Evolutionary conservation across 1,140 invertebrate genomes (phyloP).

Genomic region (Oscheius sp.): DNA sequence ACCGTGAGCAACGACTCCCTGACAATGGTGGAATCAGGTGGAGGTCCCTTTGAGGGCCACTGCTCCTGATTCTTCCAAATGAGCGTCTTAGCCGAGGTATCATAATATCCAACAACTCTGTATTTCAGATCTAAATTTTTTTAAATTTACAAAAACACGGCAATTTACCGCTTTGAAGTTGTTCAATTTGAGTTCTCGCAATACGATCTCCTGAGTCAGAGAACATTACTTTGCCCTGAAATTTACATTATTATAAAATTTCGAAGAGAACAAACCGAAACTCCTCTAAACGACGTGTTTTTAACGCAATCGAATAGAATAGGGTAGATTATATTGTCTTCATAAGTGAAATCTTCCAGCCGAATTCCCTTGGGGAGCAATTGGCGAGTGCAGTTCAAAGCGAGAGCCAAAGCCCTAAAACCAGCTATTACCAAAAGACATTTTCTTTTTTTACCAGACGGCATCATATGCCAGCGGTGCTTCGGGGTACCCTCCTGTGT

Average conservation of each 20-base stretch:
- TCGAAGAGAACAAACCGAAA: constrained; percentile 75
- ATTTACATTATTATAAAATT: neutral
- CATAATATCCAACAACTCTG: constrained; percentile 89
- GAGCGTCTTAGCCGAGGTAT: constrained; percentile 87
- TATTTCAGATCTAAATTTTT: constrained; percentile 79
- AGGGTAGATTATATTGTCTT: constrained; percentile 85
- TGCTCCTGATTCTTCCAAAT: constrained; percentile 84
- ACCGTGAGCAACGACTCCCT: constrained; percentile 51
- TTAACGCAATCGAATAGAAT: constrained; percentile 96
- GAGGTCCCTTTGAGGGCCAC: constrained; percentile 72
- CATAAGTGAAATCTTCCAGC: constrained; percentile 94
- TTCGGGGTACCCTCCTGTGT: constrained; percentile 81
- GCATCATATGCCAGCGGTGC: constrained; percentile 97
- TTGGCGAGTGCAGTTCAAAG: constrained; percentile 82
- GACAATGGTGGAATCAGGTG: constrained; percentile 58
- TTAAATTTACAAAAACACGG: neutral
- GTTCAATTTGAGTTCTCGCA: constrained; percentile 95
- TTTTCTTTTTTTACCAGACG: constrained; percentile 87
- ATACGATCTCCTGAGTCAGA: constrained; percentile 92
- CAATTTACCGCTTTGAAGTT: constrained; percentile 68
- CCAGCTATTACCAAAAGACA: constrained; percentile 60
- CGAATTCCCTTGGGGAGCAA: constrained; percentile 70
- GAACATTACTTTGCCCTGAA: constrained; percentile 67
- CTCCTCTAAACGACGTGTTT: constrained; percentile 91
- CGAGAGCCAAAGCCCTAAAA: constrained; percentile 63